Evolutionary conservation across 2,113 vertebrate genomes (phyloP).

Genomic region (Sclerurus mexicanus): DNA sequence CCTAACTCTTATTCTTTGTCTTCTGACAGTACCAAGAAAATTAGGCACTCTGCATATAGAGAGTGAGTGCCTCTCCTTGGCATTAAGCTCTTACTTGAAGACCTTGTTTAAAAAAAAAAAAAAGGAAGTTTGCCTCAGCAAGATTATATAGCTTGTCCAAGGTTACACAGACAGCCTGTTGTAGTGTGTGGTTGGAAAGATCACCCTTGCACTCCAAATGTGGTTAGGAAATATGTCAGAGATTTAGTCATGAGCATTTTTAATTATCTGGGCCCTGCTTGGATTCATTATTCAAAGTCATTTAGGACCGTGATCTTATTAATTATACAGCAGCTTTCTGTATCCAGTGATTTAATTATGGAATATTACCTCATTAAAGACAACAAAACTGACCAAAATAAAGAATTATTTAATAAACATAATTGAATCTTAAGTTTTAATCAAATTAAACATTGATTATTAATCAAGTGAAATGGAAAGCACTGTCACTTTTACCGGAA

Average conservation of each 20-base stretch:
- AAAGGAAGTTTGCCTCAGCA: not conserved
- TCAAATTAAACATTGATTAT: conserved; percentile 34
- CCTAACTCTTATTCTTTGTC: not conserved
- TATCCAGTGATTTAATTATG: conserved; percentile 11
- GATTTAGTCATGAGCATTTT: not conserved
- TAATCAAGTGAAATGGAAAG: conserved; percentile 23
- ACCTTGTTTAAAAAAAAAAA: not conserved
- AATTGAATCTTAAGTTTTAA: conserved; percentile 38
- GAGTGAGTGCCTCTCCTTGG: not conserved
- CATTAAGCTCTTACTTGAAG: not conserved
- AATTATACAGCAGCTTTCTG: not conserved
- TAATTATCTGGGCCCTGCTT: not conserved
- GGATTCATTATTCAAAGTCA: conserved; percentile 8
- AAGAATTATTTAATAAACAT: conserved; percentile 33
- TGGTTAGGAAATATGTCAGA: not conserved
- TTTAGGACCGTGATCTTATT: not conserved
- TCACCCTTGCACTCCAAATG: not conserved
- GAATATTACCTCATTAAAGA: conserved; percentile 14
- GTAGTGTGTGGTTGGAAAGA: not conserved
- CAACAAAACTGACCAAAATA: conserved; percentile 39
- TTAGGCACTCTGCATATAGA: not conserved
- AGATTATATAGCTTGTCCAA: not conserved
- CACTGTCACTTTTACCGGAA: not conserved
- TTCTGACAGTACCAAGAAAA: not conserved
- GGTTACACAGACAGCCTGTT: not conserved